Base-by-base conservation (phyloP, 2,888 invertebrate species). In the Heliothis peltigera region DNA sequence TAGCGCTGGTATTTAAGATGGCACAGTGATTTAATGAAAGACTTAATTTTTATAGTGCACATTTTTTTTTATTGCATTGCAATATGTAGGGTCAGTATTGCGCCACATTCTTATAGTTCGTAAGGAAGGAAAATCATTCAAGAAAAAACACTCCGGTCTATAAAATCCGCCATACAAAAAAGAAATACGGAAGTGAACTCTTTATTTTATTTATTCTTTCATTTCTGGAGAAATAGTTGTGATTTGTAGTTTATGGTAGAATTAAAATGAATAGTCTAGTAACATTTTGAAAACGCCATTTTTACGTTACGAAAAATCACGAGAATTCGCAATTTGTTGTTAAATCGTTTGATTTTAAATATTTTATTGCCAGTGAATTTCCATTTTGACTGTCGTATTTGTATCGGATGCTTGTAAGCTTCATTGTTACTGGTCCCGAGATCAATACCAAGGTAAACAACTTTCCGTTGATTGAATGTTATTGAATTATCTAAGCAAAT, bases 261-360 rank as follows among this genome's bases (percentile, higher is more conserved):
- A 53, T 28, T 0, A 5, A 25, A 17, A 35, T 8, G 17, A 64
- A 64, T 67, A 59, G 10, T 7, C 10, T 79, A 71, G 86, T 72
- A 84, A 86, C 82, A 85, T 69, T 68, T 48, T 43, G 17, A 42
- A 83, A 89, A 88, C 91, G 90, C 91, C 91, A 91, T 91, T 87
- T 89, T 73, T 56, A 76, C 81, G 77, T 67, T 79, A 81, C 76
- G 58, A 81, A 78, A n/a, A 80, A 80, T 80, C 82, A 77, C 76
- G 79, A 71, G 75, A 80, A 70, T 51, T 75, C 65, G 79, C 62
- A 53, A 63, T 61, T 78, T 80, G 71, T 81, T 80, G 67, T 54
- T 70, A 51, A 54, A 52, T 39, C n/a, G 39, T 63, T 49, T 51
- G 61, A 60, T 47, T 49, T 21, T n/a, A 43, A 54, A 47, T 61